Base-by-base conservation (phyloP, 2,888 invertebrate species). In the Neoitamus cyanurus region DNA sequence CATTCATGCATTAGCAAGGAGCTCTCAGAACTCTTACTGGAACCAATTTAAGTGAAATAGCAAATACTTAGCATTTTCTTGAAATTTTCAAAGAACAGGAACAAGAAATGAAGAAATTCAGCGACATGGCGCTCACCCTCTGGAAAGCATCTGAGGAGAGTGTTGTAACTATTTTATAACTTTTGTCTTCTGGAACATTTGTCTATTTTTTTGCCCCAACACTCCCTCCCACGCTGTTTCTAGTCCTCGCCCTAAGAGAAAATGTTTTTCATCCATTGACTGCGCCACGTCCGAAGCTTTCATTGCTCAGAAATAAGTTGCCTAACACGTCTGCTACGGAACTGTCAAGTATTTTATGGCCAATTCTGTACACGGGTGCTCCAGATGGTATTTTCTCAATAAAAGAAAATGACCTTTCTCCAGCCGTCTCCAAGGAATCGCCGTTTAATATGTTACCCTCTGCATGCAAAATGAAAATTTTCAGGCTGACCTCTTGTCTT, bases 321-420 rank as follows among this genome's bases (percentile, higher is more conserved):
- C 82, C 31, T 82, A 69, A 69, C 82, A 82, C 82, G 82, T 82
- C 30, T 69, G 69, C 68, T 20, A 78, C 48, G 58, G 58, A 82
- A 69, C 82, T 82, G 82, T 82, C 69, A 69, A 82, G 78, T 80
- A 80, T 80, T 82, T 82, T 69, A 82, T 82, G 69, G 82, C 69
- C 82, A 82, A 37, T 82, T 82, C 36, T 69, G 34, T 36, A 82
- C 82, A 82, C 68, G 82, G 37, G 37, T 82, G 82, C 25, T 68
- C 37, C 82, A 82, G 82, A 82, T 82, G 82, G 82, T 69, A 82
- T 82, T 82, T 82, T 82, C 69, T 28, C 69, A 82, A 82, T 82
- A 82, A 69, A 80, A 37, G 31, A 80, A 58, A 80, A 80, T 80
- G 78, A 80, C 78, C 78, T 31, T 80, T 34, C 58, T n/a, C 11